phyloP scores from a whole-genome alignment of 1,140 invertebrate species.

The Drosophila nannoptera region DNA sequence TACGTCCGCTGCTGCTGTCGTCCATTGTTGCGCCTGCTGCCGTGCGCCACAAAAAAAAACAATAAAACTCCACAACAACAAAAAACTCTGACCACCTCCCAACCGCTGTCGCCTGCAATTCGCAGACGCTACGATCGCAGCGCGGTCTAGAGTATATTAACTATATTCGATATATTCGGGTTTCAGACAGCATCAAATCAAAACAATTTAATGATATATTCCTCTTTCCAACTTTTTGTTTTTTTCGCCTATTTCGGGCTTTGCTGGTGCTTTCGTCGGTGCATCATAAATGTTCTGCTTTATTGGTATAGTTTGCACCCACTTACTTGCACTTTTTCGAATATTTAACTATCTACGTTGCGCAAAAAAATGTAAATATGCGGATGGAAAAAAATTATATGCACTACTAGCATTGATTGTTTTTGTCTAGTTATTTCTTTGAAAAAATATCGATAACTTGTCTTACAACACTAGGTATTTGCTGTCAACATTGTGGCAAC shows the following conservation, averaged over 20 bases:
- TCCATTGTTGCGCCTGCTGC: constrained; percentile 35
- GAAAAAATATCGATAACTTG: constrained; percentile 39
- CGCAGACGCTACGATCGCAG: constrained; percentile 1
- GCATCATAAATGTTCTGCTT: constrained; percentile 35
- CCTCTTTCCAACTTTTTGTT: not conserved
- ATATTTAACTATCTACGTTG: constrained; percentile 25
- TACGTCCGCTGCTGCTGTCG: constrained; percentile 61
- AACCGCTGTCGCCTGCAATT: constrained; percentile 12
- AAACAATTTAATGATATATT: constrained; percentile 10
- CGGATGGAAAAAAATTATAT: constrained; percentile 27
- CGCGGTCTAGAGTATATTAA: not conserved
- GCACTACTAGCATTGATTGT: constrained; percentile 37
- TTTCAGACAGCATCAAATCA: constrained; percentile 23
- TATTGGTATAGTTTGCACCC: constrained; percentile 1
- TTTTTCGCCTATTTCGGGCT: constrained; percentile 36
- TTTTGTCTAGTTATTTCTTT: constrained; percentile 31
- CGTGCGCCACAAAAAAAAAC: not conserved
- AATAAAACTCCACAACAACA: not conserved
- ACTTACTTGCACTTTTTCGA: constrained; percentile 18
- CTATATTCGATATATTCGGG: not conserved
- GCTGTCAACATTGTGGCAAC: constrained; percentile 23
- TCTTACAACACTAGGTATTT: constrained; percentile 33
- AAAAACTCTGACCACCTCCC: constrained; percentile 1
- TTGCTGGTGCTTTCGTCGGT: constrained; percentile 17
- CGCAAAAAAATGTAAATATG: constrained; percentile 13